Percentiles rank a stretch among this genome's conserved stretches.
Conservation (phyloP, 2,888 invertebrate species). For the Endotricha flammealis region DNA sequence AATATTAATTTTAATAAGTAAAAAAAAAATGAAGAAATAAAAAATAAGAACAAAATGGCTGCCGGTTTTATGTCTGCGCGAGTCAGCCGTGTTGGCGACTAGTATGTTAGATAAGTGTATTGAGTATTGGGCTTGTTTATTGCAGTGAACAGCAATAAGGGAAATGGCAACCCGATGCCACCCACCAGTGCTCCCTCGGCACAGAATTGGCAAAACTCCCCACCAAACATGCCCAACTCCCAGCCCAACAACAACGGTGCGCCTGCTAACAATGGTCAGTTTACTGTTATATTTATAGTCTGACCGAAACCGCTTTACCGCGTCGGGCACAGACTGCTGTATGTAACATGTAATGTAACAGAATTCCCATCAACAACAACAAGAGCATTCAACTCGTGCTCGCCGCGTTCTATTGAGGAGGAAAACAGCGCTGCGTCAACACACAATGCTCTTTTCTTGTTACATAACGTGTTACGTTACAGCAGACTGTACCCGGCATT, state of each 20-base stretch:
- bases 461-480: too few species aligned
- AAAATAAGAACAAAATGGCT: background rate
- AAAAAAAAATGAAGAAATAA: too few species aligned
- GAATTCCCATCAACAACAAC: too few species aligned
- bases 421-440: too few species aligned
- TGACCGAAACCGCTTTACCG: too few species aligned
- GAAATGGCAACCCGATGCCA: slow-evolving; percentile 62
- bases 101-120: slow-evolving; percentile 2
- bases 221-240: slow-evolving; percentile 68
- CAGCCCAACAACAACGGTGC: slow-evolving; percentile 70
- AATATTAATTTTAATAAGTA: slow-evolving; percentile 4
- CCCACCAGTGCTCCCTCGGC: slow-evolving; percentile 60
- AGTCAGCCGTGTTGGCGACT: background rate
- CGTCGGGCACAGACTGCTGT: too few species aligned
- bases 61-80: too few species aligned
- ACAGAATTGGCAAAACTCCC: slow-evolving; percentile 66
- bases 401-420: too few species aligned
- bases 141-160: slow-evolving; percentile 74
- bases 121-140: slow-evolving; percentile 28
- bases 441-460: too few species aligned
- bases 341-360: too few species aligned
- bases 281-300: background rate
- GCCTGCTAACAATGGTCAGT: slow-evolving; percentile 62
- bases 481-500: too few species aligned
- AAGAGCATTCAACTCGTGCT: too few species aligned